Conservation (phyloP, 2,797 vertebrate genomes). For the Micropoecilia bifurca region DNA sequence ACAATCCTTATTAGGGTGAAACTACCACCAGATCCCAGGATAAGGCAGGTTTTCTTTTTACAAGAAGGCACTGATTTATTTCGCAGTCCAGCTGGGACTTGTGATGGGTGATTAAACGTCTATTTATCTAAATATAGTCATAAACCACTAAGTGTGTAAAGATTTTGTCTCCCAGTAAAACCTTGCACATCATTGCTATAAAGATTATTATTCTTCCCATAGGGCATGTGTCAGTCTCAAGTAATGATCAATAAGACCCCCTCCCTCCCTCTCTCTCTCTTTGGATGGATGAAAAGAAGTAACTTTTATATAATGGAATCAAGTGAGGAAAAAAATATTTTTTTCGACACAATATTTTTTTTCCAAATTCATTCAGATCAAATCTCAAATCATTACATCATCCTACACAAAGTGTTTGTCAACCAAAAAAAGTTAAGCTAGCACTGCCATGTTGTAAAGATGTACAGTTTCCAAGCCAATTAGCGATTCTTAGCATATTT, state of each 20-base stretch:
- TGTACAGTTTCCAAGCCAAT: not conserved
- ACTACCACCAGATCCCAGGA: not conserved
- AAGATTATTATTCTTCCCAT: not conserved
- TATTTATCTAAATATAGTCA: conserved; percentile 1
- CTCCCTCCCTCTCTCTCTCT: not conserved
- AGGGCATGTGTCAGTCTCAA: conserved; percentile 1
- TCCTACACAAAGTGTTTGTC: not conserved
- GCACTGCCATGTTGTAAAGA: not conserved
- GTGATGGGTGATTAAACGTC: not conserved
- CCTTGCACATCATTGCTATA: not conserved
- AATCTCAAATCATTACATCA: not conserved
- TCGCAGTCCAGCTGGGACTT: not conserved
- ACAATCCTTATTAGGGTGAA: not conserved
- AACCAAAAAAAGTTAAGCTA: not conserved
- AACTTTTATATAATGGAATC: not conserved
- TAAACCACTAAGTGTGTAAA: not conserved
- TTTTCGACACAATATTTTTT: not conserved
- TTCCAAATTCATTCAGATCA: not conserved
- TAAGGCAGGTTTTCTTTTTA: not conserved
- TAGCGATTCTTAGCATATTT: not conserved
- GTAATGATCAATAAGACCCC: not conserved
- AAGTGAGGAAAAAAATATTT: not conserved
- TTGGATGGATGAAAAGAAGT: not conserved
- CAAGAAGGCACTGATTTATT: not conserved
- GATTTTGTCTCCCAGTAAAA: not conserved